Percentiles rank a stretch among this genome's conserved stretches.
These are phyloP conservation scores for Lasius fuliginosus DNA, from an alignment of 2,888 invertebrate genomes.

Conservation along the genomic window DNA sequence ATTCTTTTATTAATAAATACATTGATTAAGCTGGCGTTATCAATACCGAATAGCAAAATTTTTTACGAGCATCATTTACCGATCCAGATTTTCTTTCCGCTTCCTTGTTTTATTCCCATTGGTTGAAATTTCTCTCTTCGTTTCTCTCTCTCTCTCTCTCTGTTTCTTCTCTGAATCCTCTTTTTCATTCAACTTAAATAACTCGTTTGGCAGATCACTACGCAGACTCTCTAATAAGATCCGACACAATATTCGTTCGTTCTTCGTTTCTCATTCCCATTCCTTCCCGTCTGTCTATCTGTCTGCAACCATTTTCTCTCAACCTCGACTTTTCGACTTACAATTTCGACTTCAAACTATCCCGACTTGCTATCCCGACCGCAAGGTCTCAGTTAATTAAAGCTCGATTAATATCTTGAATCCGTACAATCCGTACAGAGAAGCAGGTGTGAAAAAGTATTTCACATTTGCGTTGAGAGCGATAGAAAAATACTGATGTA, in stretches of 20 bases:
- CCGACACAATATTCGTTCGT: constrained; percentile 76
- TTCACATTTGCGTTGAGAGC: constrained; percentile 31
- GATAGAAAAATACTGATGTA: constrained; percentile 33
- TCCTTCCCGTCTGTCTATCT: constrained; percentile 28
- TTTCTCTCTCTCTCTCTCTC: constrained; percentile 51
- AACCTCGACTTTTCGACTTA: constrained; percentile 74
- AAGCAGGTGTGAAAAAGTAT: constrained; percentile 30
- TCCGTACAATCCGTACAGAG: constrained; percentile 39
- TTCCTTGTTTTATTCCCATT: constrained; percentile 57
- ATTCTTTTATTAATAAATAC: constrained; percentile 75
- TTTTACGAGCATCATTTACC: constrained; percentile 10
- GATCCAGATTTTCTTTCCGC: constrained; percentile 20
- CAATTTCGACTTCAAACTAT: constrained; percentile 69
- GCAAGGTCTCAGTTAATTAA: constrained; percentile 69
- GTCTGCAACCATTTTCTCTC: constrained; percentile 37
- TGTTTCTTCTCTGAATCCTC: constrained; percentile 48
- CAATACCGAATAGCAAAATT: constrained; percentile 58
- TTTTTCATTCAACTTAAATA: constrained; percentile 78
- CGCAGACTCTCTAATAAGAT: constrained; percentile 81
- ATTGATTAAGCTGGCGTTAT: constrained; percentile 63
- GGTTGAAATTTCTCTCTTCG: constrained; percentile 23
- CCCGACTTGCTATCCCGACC: constrained; percentile 57
- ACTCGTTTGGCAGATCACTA: constrained; percentile 77
- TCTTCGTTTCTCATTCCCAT: constrained; percentile 55
- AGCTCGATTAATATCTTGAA: constrained; percentile 79